Evolutionary conservation across 2,797 vertebrate species (phyloP).

Genomic region (Xiphophorus birchmanni): DNA sequence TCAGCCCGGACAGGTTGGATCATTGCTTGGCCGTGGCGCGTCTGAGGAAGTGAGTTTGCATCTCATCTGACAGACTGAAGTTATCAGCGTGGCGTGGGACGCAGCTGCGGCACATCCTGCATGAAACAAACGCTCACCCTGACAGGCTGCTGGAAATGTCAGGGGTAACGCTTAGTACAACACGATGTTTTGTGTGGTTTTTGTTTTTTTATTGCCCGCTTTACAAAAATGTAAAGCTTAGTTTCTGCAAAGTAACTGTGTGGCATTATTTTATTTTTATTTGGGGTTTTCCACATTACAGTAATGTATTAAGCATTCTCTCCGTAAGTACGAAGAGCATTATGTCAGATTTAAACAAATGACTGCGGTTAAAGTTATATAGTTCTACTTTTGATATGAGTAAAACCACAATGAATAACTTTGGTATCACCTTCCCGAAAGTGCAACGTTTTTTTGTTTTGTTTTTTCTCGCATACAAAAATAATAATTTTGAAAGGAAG

Average conservation of each 20-base stretch:
- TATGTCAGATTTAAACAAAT: background rate
- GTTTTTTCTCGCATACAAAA: background rate
- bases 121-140: constrained; percentile 4
- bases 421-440: background rate
- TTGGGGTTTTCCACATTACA: background rate
- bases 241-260: background rate
- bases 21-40: background rate
- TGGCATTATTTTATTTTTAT: background rate
- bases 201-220: background rate
- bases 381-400: background rate
- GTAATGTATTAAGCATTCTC: background rate
- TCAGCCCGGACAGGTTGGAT: background rate
- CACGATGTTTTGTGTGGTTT: too few species aligned
- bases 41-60: constrained; percentile 67
- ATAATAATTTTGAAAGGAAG: background rate
- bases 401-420: background rate
- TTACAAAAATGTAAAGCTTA: background rate
- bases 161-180: background rate
- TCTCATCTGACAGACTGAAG: constrained; percentile 34
- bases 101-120: constrained; percentile 65
- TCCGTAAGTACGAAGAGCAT: too few species aligned
- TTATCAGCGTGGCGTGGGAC: constrained; percentile 53
- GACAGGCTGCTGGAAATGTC: constrained; percentile 31
- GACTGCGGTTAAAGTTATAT: background rate
- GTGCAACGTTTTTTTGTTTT: background rate